phyloP scores from a whole-genome alignment of 2,797 vertebrate genomes.

The Chaetophractus vellerosus region DNA sequence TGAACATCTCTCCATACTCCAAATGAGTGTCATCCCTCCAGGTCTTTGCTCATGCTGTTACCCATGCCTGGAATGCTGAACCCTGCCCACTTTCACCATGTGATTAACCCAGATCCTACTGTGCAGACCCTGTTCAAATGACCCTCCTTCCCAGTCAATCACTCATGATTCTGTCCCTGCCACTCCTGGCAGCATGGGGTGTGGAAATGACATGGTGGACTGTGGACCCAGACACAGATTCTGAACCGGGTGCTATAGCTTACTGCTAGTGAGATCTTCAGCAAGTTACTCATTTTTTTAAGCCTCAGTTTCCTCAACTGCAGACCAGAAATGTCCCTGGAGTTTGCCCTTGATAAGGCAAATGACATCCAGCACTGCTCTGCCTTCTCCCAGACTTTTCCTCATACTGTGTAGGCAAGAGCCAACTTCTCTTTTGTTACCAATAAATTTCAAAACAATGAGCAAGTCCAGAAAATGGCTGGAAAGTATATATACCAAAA shows the following conservation, averaged over 20 bases:
- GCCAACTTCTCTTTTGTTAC: not conserved
- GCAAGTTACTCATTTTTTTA: not conserved
- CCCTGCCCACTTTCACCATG: not conserved
- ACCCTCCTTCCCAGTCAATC: no score
- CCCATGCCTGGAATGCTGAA: not conserved
- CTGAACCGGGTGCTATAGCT: not conserved
- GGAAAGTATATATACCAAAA: slow-evolving; percentile 1
- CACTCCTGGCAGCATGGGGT: not conserved
- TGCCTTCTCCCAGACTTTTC: not conserved
- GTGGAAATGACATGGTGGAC: not conserved
- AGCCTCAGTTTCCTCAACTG: not conserved
- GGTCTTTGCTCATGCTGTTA: not conserved
- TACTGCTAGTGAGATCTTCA: not conserved
- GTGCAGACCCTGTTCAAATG: not conserved
- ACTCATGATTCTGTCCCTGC: not conserved
- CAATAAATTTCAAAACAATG: slow-evolving; percentile 1
- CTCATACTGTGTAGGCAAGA: not conserved
- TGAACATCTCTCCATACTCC: not conserved
- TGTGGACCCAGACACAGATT: not conserved
- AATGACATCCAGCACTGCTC: not conserved
- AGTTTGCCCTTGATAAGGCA: not conserved
- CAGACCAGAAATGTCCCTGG: not conserved
- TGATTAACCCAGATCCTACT: not conserved
- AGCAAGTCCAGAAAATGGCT: not conserved
- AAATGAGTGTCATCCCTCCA: not conserved